Evolutionary conservation across 2,888 invertebrate species (phyloP).

Genomic region (Hartigia nigra): DNA sequence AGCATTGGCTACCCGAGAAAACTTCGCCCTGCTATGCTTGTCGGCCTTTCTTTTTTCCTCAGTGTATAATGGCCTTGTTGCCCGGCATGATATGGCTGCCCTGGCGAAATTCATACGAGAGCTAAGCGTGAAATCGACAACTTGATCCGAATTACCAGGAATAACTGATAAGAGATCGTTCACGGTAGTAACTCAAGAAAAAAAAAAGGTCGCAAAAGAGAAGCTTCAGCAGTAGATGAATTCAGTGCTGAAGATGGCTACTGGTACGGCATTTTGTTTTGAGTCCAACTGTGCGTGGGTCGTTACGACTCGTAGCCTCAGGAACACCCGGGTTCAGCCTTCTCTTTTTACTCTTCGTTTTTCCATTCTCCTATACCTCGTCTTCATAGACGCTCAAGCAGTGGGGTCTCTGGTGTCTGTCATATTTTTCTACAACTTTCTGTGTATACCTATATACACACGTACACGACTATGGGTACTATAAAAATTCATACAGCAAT

Average conservation of each 20-base stretch:
- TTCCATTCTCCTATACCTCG: background rate
- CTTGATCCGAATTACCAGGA: background rate
- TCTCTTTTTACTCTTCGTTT: background rate
- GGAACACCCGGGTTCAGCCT: background rate
- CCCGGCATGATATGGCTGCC: background rate
- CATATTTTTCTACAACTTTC: background rate
- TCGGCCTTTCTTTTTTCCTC: conserved; percentile 35
- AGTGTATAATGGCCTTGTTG: conserved; percentile 5
- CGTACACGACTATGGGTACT: background rate
- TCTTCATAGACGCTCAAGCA: background rate
- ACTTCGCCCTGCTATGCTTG: conserved; percentile 41
- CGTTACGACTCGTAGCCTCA: background rate
- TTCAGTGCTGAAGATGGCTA: background rate
- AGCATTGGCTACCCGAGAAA: conserved; percentile 46
- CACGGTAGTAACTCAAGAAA: background rate
- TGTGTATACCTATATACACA: background rate
- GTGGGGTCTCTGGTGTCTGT: background rate
- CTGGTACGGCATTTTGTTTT: background rate
- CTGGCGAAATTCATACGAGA: background rate
- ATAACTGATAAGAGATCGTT: background rate
- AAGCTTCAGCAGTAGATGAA: background rate
- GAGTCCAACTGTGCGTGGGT: background rate
- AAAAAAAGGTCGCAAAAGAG: background rate
- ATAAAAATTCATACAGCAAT: background rate
- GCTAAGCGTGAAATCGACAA: background rate